These are phyloP conservation scores for Lasioglossum malachurum DNA, from an alignment of 2,888 invertebrate genomes.

Conservation along the genomic window DNA sequence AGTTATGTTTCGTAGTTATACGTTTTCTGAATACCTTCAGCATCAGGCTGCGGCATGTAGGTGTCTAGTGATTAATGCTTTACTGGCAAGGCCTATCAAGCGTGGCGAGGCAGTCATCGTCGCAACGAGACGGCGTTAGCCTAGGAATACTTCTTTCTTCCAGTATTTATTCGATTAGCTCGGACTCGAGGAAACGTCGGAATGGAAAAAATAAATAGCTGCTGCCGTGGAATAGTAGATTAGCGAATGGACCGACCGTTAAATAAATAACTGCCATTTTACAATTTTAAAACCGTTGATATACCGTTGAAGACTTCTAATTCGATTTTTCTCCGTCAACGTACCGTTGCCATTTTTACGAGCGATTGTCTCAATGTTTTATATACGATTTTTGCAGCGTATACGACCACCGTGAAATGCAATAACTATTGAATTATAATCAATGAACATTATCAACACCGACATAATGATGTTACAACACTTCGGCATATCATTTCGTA, in stretches of 20 bases:
- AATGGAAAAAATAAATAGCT: conserved; percentile 38
- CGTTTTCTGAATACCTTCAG: conserved; percentile 3
- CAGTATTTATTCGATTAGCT: conserved; percentile 80
- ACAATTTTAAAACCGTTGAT: conserved; percentile 63
- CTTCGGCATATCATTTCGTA: conserved; percentile 62
- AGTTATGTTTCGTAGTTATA: not conserved
- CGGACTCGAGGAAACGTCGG: conserved; percentile 59
- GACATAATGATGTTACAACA: conserved; percentile 14
- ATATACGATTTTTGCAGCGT: conserved; percentile 66
- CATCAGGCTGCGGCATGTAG: conserved; percentile 56
- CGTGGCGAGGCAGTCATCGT: conserved; percentile 56
- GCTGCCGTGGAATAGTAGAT: conserved; percentile 43
- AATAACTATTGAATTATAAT: conserved; percentile 15
- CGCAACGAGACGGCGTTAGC: conserved; percentile 54
- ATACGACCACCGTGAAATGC: conserved; percentile 20
- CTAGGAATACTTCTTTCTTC: conserved; percentile 80
- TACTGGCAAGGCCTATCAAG: conserved; percentile 73
- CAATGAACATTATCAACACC: not conserved
- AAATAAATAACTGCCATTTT: conserved; percentile 78
- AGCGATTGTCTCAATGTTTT: conserved; percentile 63
- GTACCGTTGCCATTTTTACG: conserved; percentile 68
- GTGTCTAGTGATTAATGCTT: conserved; percentile 62
- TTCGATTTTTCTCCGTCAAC: conserved; percentile 61
- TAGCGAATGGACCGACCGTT: conserved; percentile 54
- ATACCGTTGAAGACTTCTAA: conserved; percentile 53